These are phyloP conservation scores for Apamea sordens DNA, from an alignment of 2,888 invertebrate species.

Conservation along the genomic window DNA sequence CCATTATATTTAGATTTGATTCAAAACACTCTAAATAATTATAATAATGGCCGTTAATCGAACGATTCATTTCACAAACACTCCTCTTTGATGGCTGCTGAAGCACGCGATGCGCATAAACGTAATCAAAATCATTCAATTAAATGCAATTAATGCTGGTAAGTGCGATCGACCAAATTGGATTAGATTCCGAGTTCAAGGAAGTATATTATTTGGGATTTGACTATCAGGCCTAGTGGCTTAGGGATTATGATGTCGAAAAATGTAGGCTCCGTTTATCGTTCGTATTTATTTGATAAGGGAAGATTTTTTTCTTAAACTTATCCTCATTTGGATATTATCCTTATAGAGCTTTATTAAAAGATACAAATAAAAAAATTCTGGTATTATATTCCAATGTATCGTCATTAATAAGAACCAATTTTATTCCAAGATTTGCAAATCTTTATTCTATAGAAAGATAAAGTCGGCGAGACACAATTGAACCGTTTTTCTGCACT, in stretches of 20 bases:
- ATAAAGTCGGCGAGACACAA: slow-evolving; percentile 27
- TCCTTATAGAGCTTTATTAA: not conserved
- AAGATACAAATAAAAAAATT: not conserved
- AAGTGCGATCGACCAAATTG: slow-evolving; percentile 49
- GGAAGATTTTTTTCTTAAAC: not conserved
- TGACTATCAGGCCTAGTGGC: slow-evolving; percentile 6
- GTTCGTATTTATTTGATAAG: not conserved
- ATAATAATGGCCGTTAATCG: slow-evolving; percentile 22
- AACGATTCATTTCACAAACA: slow-evolving; percentile 53
- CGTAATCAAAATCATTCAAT: slow-evolving; percentile 57
- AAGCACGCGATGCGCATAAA: slow-evolving; percentile 56
- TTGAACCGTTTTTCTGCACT: slow-evolving; percentile 42
- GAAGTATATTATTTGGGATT: slow-evolving; percentile 51
- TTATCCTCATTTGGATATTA: not conserved
- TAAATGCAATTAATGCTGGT: slow-evolving; percentile 50
- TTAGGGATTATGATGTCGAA: slow-evolving; percentile 12
- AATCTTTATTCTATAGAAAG: slow-evolving; percentile 10
- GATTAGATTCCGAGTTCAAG: slow-evolving; percentile 52
- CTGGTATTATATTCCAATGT: not conserved
- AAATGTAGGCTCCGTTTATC: not conserved
- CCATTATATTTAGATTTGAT: slow-evolving; percentile 25
- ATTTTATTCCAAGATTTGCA: slow-evolving; percentile 7
- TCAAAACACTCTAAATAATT: slow-evolving; percentile 43
- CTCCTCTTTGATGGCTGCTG: slow-evolving; percentile 37
- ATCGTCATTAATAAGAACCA: not conserved